Percentiles rank a stretch among this genome's conserved stretches.
phyloP scores from a whole-genome alignment of 1,140 invertebrate genomes.

The fruit fly (Drosophila melanogaster) region DNA sequence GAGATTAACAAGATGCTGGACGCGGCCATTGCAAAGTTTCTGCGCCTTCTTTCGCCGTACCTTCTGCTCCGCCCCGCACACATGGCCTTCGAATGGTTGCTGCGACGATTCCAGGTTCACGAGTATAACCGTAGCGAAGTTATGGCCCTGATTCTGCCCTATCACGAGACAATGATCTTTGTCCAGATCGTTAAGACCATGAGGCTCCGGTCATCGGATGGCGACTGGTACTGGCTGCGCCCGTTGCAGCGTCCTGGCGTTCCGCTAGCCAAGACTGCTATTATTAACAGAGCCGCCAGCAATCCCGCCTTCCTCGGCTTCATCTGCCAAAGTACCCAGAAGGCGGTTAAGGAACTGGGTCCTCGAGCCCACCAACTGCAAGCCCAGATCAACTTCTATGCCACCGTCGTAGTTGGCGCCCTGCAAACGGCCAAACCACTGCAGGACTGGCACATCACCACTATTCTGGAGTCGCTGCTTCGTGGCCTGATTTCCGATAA shows the following conservation, averaged over 20 bases:
- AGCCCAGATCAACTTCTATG: conserved; percentile 91
- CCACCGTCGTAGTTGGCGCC: conserved; percentile 89
- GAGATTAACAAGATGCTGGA: conserved; percentile 92
- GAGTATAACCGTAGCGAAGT: conserved; percentile 93
- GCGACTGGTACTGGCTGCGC: conserved; percentile 92
- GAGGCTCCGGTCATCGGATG: conserved; percentile 86
- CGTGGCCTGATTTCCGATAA: conserved; percentile 89
- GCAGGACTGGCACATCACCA: conserved; percentile 89
- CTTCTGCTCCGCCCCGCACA: conserved; percentile 93
- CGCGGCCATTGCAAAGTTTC: conserved; percentile 91
- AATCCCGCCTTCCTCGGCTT: conserved; percentile 90
- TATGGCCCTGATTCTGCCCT: conserved; percentile 93
- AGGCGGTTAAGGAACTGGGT: conserved; percentile 88
- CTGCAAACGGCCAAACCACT: conserved; percentile 86
- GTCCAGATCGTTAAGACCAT: conserved; percentile 92
- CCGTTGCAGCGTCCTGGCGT: conserved; percentile 90
- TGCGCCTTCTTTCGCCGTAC: conserved; percentile 93
- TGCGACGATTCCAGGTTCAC: conserved; percentile 94
- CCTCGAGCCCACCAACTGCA: conserved; percentile 87
- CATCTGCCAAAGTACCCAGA: conserved; percentile 89
- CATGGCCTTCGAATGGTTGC: conserved; percentile 96
- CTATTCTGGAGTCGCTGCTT: conserved; percentile 89
- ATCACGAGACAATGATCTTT: conserved; percentile 96
- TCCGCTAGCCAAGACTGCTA: conserved; percentile 88
- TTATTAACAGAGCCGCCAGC: conserved; percentile 89